Conservation (phyloP, 2,797 vertebrate genomes). For the Toxotes lorentzi region DNA sequence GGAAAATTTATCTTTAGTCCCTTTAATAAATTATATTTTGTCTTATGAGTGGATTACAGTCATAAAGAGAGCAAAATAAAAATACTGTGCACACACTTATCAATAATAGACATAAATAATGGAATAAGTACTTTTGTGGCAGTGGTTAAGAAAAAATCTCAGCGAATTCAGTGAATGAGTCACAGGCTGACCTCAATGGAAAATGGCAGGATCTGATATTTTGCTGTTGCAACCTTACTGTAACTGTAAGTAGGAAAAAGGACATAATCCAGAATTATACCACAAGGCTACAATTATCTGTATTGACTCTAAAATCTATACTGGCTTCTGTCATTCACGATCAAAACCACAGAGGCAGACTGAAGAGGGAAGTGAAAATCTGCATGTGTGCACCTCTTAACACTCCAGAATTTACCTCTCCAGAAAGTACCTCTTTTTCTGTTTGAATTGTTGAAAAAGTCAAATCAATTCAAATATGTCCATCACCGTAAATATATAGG, state of each 20-base stretch:
- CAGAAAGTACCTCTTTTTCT: background rate
- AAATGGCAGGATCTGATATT: background rate
- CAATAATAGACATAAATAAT: background rate
- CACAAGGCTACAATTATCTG: background rate
- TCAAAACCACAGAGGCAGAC: background rate
- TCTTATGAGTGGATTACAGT: background rate
- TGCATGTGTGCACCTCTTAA: background rate
- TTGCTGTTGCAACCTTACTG: background rate
- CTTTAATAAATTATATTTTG: background rate
- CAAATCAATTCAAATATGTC: background rate
- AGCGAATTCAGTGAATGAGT: slow-evolving; percentile 1
- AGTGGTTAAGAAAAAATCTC: background rate
- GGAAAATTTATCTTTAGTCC: background rate
- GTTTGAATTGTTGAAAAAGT: background rate
- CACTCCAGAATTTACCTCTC: background rate
- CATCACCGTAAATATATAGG: background rate
- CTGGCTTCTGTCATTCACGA: background rate
- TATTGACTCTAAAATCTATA: background rate
- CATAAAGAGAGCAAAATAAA: background rate
- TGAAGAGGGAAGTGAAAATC: slow-evolving; percentile 22
- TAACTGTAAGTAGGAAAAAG: background rate
- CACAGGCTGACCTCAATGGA: background rate
- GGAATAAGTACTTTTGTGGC: background rate
- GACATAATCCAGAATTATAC: background rate
- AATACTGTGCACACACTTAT: background rate